Conservation (phyloP, 2,797 vertebrate genomes). For the Pelochelys cantorii region DNA sequence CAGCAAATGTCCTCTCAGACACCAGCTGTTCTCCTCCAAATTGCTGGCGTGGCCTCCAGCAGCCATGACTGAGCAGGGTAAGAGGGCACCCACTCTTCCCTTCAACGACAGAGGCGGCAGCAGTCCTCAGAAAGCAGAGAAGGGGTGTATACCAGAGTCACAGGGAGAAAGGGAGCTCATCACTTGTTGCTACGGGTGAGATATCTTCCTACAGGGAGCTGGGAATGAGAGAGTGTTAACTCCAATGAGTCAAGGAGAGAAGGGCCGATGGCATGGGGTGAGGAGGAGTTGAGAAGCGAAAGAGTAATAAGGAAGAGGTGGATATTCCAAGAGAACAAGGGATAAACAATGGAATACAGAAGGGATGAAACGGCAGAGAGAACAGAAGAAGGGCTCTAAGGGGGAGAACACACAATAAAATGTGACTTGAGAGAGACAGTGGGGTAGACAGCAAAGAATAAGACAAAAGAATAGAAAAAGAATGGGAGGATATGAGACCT, state of each 20-base stretch:
- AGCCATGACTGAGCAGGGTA: not conserved
- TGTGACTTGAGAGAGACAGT: fast-evolving
- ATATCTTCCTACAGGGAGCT: not conserved
- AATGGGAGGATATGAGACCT: not conserved
- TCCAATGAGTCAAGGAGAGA: not conserved
- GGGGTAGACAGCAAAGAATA: fast-evolving
- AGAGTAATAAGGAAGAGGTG: not conserved
- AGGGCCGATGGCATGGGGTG: not conserved
- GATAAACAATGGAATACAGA: not conserved
- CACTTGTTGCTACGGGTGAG: not conserved
- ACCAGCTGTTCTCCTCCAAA: not conserved
- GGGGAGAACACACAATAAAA: not conserved
- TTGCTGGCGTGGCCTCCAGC: not conserved
- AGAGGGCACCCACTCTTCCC: not conserved
- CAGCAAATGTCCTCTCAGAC: not conserved
- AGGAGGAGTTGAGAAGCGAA: not conserved
- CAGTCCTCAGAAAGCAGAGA: not conserved
- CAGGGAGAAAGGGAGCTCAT: not conserved
- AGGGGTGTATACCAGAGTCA: not conserved
- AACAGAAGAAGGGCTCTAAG: not conserved
- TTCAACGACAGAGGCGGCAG: not conserved
- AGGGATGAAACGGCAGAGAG: not conserved
- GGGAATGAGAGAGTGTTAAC: not conserved
- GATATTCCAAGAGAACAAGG: not conserved
- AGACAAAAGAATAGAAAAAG: not conserved